Evolutionary conservation across 1,140 invertebrate species (phyloP), one percentile per base, ranked within the genome.

Genomic region (Sitobion miscanthi): DNA sequence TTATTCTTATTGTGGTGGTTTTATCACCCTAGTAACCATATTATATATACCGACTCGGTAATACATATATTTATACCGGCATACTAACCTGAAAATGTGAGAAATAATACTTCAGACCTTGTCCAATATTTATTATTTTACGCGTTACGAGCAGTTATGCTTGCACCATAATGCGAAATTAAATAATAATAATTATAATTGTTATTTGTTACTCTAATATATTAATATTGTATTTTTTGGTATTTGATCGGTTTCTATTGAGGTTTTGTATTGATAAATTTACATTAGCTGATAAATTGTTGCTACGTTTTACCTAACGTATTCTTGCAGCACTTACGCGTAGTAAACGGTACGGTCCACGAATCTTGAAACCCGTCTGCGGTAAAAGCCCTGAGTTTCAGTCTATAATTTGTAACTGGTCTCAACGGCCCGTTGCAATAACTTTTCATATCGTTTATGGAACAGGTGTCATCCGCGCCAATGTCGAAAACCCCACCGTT

Each of bases 381-480:
- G 3, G 93, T 93, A 54, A 89, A 93, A 49, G 54, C 93, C 38
- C 93, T 47, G 25, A 93, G 42, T 77, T 93, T 93, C 30, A 93
- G 7, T 14, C 54, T 82, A 35, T 93, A 93, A n/a, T 77, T 49
- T 9, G 93, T 93, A 30, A 47, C 93, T 1, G 86, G 86, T 35
- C 62, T 93, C 9, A 93, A 9, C 11, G 93, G 86, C 2, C 93
- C 93, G 4, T 93, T 93, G 20, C 93, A 89, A n/a, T 93, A 93
- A 23, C 2, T 85, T 49, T 57, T 86, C 35, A n/a, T 25, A 49
- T 57, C 82, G 14, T 82, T 54, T 38, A 47, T 93, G 9, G 17
- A 35, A 93, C 82, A 93, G 17, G 7, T 54, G 2, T 85, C 17
- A 49, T 93, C 91, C 1, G 47, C 91, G 3, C 82, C 91, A 8